Evolutionary conservation across 2,797 vertebrate species (phyloP), one percentile per base, ranked within the genome.

Genomic region (Pampus argenteus): DNA sequence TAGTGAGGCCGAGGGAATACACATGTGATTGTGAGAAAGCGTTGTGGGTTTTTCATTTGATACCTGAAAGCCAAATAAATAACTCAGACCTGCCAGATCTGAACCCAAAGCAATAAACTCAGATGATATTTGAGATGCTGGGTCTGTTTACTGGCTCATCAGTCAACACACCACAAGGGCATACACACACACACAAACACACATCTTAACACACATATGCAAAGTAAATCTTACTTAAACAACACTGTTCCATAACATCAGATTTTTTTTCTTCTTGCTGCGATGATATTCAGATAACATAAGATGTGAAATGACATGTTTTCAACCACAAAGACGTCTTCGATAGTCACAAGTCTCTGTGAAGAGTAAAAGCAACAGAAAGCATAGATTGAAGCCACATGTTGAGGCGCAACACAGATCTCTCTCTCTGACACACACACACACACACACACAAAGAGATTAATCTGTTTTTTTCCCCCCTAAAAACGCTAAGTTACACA

Each of bases 61-160:
- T 91, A 91, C 91, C 87, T 91, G 87, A 68, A 90, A 88, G 72
- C 70, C 83, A 92, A 93, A 93, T 86, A 92, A 92, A 91, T 89
- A 86, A 78, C 13, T 54, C 31, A 4, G 58, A 59, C 56, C 51
- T 52, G 61, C 76, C 81, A 79, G 79, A 88, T 76, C 82, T 76
- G 73, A 81, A 86, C 71, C 65, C 66, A 54, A 45, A 73, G 75
- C 79, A 89, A 89, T 86, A 92, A 92, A 87, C 86, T 79, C 25
- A 20, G 34, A 20, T 28, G 86, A 89, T 85, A 91, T 89, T 57
- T 71, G 88, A 91, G 82, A 81, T 22, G 2, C 56, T 51, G 73
- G 69, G 20, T 83, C 52, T 86, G 86, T 89, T 90, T 86, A 88
- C 83, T 3, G 28, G 79, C 57, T 78, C 81, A 85, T 90, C 88